Base-by-base conservation (phyloP, 2,888 invertebrate genomes). In the Lingula anatina region DNA sequence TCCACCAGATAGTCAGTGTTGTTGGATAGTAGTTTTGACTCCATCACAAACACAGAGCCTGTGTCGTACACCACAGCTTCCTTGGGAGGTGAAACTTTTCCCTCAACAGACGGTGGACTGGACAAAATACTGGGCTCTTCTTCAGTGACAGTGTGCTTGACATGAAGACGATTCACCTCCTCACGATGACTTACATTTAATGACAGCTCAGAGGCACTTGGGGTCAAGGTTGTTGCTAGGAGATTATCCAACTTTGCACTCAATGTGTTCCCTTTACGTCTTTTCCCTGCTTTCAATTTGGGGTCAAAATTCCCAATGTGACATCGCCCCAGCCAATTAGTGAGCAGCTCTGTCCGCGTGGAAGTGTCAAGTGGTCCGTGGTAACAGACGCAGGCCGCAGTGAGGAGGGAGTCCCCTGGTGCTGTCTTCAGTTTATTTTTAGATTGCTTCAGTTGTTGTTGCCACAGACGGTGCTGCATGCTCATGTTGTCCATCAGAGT, bases 401-500 rank as follows among this genome's bases (percentile, higher is more conserved):
- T 67, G 25, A 75, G 61, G 5, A 75, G 61, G 15, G 71, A 73
- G 50, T 75, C 73, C 1, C 70, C 73, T 1, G 70, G 67, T 1
- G 68, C 62, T 2, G 69, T 66, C 25, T 61, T 55, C 4, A 73
- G 60, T 26, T 69, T 63, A 24, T 57, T 59, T 35, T 64, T 60
- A 12, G 71, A 66, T 46, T 64, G 62, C 42, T 61, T 60, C 23
- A 71, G 61, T 49, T 72, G 69, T 5, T 64, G 64, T 31, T 68
- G 62, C 75, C 75, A 75, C 44, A 66, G 51, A 50, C 59, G 65
- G 55, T 71, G 68, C 50, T 73, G 73, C 60, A 64, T 58, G 5
- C 65, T 64, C 68, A 75, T 71, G 50, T 71, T 70, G 46, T 68
- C 68, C 71, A 75, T 70, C 51, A 75, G 49, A 48, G 69, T 63